Evolutionary conservation across 2,797 vertebrate genomes (phyloP).

Genomic region (Hydrolagus colliei): DNA sequence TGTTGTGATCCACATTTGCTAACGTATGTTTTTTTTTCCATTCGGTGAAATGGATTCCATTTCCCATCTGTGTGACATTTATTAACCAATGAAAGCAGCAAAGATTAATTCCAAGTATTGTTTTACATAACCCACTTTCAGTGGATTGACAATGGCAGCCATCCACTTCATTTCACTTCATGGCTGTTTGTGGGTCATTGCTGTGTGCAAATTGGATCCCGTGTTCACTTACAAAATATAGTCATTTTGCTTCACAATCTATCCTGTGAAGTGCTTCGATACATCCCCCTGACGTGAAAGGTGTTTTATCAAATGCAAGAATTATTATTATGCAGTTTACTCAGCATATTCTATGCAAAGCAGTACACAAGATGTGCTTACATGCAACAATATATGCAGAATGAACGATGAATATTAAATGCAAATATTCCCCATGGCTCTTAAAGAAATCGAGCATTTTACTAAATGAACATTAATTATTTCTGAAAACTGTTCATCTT

Average conservation of each 20-base stretch:
- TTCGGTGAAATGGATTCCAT: not conserved
- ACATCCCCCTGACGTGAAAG: no score
- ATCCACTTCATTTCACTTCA: no score
- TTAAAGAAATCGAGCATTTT: constrained; percentile 20
- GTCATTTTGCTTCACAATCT: no score
- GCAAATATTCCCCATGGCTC: not conserved
- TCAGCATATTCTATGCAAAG: not conserved
- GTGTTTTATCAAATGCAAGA: no score
- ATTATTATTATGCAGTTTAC: not conserved
- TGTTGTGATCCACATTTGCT: not conserved
- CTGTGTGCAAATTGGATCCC: no score
- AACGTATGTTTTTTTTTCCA: no score
- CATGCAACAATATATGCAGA: not conserved
- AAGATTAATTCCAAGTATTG: constrained; percentile 14
- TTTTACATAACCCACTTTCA: not conserved
- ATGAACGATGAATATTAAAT: constrained; percentile 23
- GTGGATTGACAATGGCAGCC: no score
- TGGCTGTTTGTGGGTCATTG: no score
- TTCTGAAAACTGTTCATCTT: not conserved
- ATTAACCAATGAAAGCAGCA: not conserved
- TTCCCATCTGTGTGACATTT: constrained; percentile 4
- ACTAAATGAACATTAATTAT: not conserved
- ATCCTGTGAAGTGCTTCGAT: no score
- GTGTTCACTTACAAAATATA: no score
- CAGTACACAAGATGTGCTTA: not conserved